Base-by-base conservation (phyloP, 2,113 vertebrate genomes). In the Labeo catla region DNA sequence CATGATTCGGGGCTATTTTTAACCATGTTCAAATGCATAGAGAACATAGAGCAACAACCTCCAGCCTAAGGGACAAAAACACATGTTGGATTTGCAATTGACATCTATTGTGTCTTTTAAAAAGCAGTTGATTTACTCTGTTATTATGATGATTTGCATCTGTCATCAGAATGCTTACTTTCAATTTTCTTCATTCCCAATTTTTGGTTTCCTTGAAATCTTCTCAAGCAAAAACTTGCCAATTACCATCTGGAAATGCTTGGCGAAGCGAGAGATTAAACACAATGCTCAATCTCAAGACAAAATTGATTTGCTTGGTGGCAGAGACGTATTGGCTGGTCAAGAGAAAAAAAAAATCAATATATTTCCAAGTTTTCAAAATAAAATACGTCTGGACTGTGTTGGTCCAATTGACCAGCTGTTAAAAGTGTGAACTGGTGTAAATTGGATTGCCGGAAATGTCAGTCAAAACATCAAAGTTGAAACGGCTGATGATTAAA, bases 1-100 rank as follows among this genome's bases (percentile, higher is more conserved):
- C 57, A 63, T 81, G 78, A 81, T 47, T 45, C 78, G 8, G 78
- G 39, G 45, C 78, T 81, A 81, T 80, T 80, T 80, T 43, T 80
- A 80, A 23, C 54, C 57, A 61, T 81, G 36, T 47, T 65, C 34
- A 57, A 39, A 78, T 78, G 52, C 76, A 39, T 12, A 39, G 15
- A 78, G 76, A 39, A 36, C 52, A 59, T 39, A 78, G 2, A 57
- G 76, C 34, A 78, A 39, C 15, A 19, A n/a, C 19, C 57, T 61
- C 57, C 6, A 54, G 50, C 10, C 21, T 47, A 47, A 74, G 70
- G 70, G 39, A 7, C 43, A 2, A 45, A 43, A 13, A 4, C 13
- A 77, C 15, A 57, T 23, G 10, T 50, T 76, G 13, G 3, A 52
- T 54, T 77, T 54, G 6, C 74, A 5, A 52, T 70, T 4, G 66